Evolutionary conservation across 1,140 invertebrate genomes (phyloP), one percentile per base, ranked within the genome.

Genomic region (Batillaria attramentaria): DNA sequence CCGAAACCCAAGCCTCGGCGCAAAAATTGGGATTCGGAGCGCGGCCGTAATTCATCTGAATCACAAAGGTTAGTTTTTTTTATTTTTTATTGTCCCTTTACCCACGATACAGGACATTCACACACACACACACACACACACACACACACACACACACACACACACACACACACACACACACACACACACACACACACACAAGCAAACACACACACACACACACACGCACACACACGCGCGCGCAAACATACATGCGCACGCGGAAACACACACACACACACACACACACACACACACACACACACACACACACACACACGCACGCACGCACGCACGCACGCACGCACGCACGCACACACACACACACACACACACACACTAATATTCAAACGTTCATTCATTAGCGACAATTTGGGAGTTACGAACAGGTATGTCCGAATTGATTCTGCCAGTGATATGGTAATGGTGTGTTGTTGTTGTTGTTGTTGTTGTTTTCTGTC

Each of bases 1-100:
- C 91, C 93, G 88, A 79, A 94, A 76, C 92, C 92, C 87, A 89
- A 93, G 77, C 88, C 92, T 62, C 84, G 91, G 80, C 90, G 92
- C 77, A 91, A 93, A 78, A 92, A 93, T 79, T 90, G 90, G 85
- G 81, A 93, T 76, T 91, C 92, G 74, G 87, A 85, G 87, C 83
- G 88, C 87, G 28, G 81, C 81, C 68, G 82, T 89, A 13, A 86
- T 86, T 81, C 84, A 87, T 81, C 83, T 88, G 50, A 87, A 87
- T n/a, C n/a, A n/a, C 66, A 87, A 85, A 84, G 87, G 87, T 88
- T 80, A 78, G 82, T 6, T 13, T 50, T 10, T 13, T 50, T 50
- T 50, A 8, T 24, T 50, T 10, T 50, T 50, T 10, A 50, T 50
- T 24, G 46, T 24, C 10, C 10, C 46, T 24, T 50, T 13, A 8